These are phyloP conservation scores for Lasius platythorax DNA, from an alignment of 2,888 invertebrate species.

Conservation along the genomic window DNA sequence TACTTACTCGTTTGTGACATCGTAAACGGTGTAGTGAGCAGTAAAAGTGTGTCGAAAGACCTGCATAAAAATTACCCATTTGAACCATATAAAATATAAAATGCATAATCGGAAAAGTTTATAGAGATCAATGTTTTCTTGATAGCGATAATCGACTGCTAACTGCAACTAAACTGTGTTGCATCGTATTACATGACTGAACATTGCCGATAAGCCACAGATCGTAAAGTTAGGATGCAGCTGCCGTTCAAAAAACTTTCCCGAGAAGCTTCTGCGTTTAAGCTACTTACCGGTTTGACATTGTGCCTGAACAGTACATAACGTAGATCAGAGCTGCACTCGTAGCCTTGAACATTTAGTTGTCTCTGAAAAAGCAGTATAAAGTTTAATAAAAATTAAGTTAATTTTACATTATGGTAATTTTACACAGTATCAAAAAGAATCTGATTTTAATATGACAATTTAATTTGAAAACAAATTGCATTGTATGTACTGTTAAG, in stretches of 20 bases:
- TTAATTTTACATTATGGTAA: constrained; percentile 2
- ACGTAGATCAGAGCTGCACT: constrained; percentile 94
- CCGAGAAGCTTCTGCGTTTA: constrained; percentile 24
- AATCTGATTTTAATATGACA: not conserved
- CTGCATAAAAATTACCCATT: constrained; percentile 87
- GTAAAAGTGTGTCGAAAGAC: constrained; percentile 95
- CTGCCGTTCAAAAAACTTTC: constrained; percentile 25
- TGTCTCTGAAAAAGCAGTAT: constrained; percentile 89
- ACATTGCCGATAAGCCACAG: constrained; percentile 44
- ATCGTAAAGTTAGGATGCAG: constrained; percentile 45
- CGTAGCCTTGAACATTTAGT: constrained; percentile 94
- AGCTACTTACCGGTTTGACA: constrained; percentile 92
- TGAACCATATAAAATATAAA: constrained; percentile 13
- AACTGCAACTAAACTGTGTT: constrained; percentile 41
- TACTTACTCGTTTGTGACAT: constrained; percentile 96
- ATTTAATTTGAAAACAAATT: not conserved
- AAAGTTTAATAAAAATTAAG: constrained; percentile 45
- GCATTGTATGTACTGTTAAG: not conserved
- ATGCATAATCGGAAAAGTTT: not conserved
- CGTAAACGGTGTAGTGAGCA: constrained; percentile 96
- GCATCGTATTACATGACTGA: constrained; percentile 28
- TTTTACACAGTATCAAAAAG: not conserved
- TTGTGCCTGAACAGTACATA: constrained; percentile 96
- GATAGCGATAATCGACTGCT: constrained; percentile 33
- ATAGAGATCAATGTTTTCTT: constrained; percentile 1